A percentile compares a stretch with the other conserved stretches of the same genome.
These are phyloP conservation scores for Caenorhabditis afra DNA, from an alignment of 2,888 invertebrate species.

Conservation along the genomic window DNA sequence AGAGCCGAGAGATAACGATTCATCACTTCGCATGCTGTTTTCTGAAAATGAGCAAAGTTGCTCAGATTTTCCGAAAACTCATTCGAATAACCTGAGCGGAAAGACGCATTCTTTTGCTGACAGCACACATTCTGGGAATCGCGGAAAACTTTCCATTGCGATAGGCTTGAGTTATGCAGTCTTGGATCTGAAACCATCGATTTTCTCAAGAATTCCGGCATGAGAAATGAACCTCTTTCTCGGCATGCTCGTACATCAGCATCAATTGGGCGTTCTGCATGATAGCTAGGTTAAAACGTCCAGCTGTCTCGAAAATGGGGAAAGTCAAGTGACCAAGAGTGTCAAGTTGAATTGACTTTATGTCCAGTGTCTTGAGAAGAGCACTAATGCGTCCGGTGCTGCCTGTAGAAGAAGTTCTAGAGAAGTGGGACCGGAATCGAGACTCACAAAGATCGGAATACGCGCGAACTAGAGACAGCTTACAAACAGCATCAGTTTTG, in stretches of 20 bases:
- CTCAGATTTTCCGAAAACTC: background rate
- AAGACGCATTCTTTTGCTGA: constrained; percentile 43
- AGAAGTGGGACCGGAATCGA: background rate
- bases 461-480: constrained; percentile 56
- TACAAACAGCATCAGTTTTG: constrained; percentile 55
- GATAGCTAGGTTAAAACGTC: constrained; percentile 64
- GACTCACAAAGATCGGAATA: constrained; percentile 58
- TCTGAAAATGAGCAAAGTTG: constrained; percentile 28
- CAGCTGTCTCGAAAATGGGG: constrained; percentile 66
- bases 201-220: constrained; percentile 10
- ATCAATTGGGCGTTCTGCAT: constrained; percentile 65
- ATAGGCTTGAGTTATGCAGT: constrained; percentile 63
- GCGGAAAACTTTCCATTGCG: constrained; percentile 67
- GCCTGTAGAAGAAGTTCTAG: constrained; percentile 18
- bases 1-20: constrained; percentile 65
- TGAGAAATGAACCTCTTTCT: constrained; percentile 65
- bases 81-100: constrained; percentile 55
- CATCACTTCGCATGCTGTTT: constrained; percentile 64
- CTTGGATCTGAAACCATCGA: constrained; percentile 60
- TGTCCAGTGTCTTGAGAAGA: constrained; percentile 67
- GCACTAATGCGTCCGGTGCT: constrained; percentile 33
- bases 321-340: constrained; percentile 73
- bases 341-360: constrained; percentile 76
- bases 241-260: constrained; percentile 67
- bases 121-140: constrained; percentile 61